These are phyloP conservation scores for Lordiphosa collinella DNA, from an alignment of 1,140 invertebrate species.

Conservation along the genomic window DNA sequence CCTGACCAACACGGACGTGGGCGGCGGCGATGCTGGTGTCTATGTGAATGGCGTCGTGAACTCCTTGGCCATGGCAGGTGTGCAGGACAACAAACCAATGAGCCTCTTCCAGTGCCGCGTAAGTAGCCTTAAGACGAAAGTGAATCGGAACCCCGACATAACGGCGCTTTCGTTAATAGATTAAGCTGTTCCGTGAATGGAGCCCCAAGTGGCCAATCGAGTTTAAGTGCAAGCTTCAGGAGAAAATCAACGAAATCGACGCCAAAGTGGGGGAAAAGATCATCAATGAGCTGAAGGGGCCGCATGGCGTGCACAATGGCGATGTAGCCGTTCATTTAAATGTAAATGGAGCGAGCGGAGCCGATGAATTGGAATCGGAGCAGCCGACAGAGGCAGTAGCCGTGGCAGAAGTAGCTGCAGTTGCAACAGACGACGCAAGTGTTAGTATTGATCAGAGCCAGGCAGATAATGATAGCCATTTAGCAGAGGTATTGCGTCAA, in stretches of 20 bases:
- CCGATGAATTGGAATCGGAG: conserved; percentile 34
- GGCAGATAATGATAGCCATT: conserved; percentile 56
- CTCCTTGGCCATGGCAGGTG: conserved; percentile 84
- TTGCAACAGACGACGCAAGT: conserved; percentile 7
- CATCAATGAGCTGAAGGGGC: conserved; percentile 56
- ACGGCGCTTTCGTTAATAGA: conserved; percentile 79
- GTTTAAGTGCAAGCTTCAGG: conserved; percentile 86
- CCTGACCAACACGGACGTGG: conserved; percentile 80
- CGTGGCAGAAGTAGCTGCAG: conserved; percentile 9
- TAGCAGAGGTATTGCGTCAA: conserved; percentile 68
- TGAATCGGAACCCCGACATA: not conserved
- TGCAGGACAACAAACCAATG: conserved; percentile 88
- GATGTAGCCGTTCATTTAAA: conserved; percentile 60
- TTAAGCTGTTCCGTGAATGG: conserved; percentile 93
- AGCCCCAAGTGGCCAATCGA: conserved; percentile 88
- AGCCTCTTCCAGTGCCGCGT: conserved; percentile 93
- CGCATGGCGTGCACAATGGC: conserved; percentile 61
- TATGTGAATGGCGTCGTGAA: conserved; percentile 88
- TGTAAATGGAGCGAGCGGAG: conserved; percentile 59
- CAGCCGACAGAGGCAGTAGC: conserved; percentile 18
- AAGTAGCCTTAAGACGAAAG: conserved; percentile 60
- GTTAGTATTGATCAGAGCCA: conserved; percentile 12
- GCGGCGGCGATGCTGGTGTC: conserved; percentile 53
- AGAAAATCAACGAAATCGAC: conserved; percentile 86
- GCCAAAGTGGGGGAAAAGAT: conserved; percentile 86